Base-by-base conservation (phyloP, 2,797 vertebrate species). In the Sebastes variabilis region DNA sequence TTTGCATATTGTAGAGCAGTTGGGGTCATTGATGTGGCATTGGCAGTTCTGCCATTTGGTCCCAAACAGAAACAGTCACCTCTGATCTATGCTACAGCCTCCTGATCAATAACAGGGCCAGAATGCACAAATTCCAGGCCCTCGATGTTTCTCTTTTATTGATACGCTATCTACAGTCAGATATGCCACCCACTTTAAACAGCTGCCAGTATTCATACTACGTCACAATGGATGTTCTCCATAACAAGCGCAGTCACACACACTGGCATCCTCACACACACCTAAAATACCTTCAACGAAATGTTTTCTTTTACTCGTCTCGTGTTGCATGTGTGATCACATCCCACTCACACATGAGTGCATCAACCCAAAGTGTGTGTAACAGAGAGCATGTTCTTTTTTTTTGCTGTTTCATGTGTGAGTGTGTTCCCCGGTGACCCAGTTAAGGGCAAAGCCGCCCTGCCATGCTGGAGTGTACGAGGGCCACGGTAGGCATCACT, bases 361-460 rank as follows among this genome's bases (percentile, higher is more conserved):
- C 58, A 49, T 30, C 54, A 68, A 84, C 72, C 77, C 77, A 32
- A 32, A 58, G 60, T 72, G 61, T 42, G 30, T 76, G 38, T 71
- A 75, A 82, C 67, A 77, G 36, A 79, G 46, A 86, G 76, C 67
- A 79, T 90, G 60, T 76, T 82, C 14, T 59, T 86, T 72, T 80
- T 81, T 92, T 85, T 80, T 89, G 88, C 88, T 82, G 81, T 91
- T 94, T 94, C 86, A 90, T 90, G 73, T 92, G 75, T 92, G 87
- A 91, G 66, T 69, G 65, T 90, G 85, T 79, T 93, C 91, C 88
- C 91, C 8, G 77, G 85, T 94, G 95, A 95, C 95, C 95, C 94
- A 95, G 80, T 95, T 96, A 89, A 91, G 91, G 91, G 91, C 89
- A 89, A 87, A 92, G 76, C 77, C 9, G n/a, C 88, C 90, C 75